These are phyloP conservation scores for Charina bottae DNA, from an alignment of 2,113 vertebrate species.

Conservation along the genomic window DNA sequence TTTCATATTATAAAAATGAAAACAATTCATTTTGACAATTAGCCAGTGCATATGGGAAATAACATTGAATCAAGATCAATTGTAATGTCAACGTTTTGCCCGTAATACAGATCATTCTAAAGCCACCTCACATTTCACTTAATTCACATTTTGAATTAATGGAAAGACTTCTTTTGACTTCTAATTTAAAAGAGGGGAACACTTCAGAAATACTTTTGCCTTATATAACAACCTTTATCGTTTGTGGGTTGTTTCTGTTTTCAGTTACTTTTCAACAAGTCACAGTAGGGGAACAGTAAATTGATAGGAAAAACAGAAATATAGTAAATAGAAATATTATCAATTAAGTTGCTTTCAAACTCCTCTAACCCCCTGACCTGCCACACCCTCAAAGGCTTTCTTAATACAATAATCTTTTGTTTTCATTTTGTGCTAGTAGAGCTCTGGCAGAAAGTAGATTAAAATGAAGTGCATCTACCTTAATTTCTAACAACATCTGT, in stretches of 20 bases:
- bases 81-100: conserved; percentile 27
- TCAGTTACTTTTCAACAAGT: conserved; percentile 27
- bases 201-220: not conserved
- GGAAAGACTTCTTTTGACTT: not conserved
- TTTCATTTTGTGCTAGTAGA: conserved; percentile 57
- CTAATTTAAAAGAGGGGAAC: not conserved
- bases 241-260: conserved; percentile 7
- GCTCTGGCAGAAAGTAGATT: conserved; percentile 60
- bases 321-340: conserved; percentile 40
- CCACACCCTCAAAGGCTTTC: conserved; percentile 23
- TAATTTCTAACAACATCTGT: conserved; percentile 59
- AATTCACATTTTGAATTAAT: not conserved
- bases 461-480: conserved; percentile 48
- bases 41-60: conserved; percentile 35
- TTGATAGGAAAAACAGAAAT: conserved; percentile 34
- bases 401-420: conserved; percentile 57
- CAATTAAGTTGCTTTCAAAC: conserved; percentile 39
- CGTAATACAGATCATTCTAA: conserved; percentile 1
- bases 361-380: not conserved
- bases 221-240: not conserved
- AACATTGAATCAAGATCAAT: conserved; percentile 44
- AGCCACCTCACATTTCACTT: not conserved
- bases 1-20: conserved; percentile 44
- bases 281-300: conserved; percentile 20
- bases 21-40: conserved; percentile 48